Conservation (phyloP, 2,113 vertebrate species). For the Bujurquina vittata region DNA sequence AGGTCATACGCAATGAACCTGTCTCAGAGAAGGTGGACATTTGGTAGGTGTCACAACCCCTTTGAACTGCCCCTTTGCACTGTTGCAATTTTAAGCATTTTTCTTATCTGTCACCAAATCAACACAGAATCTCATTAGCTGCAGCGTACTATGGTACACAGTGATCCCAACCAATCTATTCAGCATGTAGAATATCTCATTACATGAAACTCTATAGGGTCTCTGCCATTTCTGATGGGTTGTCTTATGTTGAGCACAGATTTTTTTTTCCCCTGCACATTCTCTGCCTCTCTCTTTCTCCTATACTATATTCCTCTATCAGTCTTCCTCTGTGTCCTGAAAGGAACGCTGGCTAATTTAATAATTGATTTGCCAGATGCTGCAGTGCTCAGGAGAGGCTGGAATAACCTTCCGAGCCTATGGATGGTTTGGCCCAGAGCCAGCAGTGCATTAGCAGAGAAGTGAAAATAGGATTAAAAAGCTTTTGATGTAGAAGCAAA, state of each 20-base stretch:
- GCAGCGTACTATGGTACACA: constrained; percentile 49
- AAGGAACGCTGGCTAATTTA: constrained; percentile 80
- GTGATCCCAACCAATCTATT: constrained; percentile 72
- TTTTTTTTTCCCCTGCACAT: constrained; percentile 11
- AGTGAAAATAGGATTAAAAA: constrained; percentile 79
- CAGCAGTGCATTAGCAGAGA: constrained; percentile 75
- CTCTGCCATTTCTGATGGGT: constrained; percentile 67
- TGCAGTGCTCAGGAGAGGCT: constrained; percentile 78
- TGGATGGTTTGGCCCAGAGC: constrained; percentile 71
- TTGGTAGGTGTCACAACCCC: constrained; percentile 83
- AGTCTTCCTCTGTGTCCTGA: constrained; percentile 66
- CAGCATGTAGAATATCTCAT: constrained; percentile 73
- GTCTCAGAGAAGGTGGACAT: constrained; percentile 99
- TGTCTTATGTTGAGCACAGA: constrained; percentile 54
- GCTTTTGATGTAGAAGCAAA: constrained; percentile 67
- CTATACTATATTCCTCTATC: constrained; percentile 60
- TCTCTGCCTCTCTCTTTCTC: constrained; percentile 36
- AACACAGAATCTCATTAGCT: constrained; percentile 57
- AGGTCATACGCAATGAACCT: constrained; percentile 97
- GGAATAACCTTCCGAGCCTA: constrained; percentile 74
- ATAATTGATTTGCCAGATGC: constrained; percentile 84
- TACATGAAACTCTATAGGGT: constrained; percentile 77
- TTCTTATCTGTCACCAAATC: constrained; percentile 51
- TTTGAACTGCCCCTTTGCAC: neutral
- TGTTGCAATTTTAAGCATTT: constrained; percentile 23